Evolutionary conservation across 2,888 invertebrate genomes (phyloP).

Genomic region (Ernsta delagoae): DNA sequence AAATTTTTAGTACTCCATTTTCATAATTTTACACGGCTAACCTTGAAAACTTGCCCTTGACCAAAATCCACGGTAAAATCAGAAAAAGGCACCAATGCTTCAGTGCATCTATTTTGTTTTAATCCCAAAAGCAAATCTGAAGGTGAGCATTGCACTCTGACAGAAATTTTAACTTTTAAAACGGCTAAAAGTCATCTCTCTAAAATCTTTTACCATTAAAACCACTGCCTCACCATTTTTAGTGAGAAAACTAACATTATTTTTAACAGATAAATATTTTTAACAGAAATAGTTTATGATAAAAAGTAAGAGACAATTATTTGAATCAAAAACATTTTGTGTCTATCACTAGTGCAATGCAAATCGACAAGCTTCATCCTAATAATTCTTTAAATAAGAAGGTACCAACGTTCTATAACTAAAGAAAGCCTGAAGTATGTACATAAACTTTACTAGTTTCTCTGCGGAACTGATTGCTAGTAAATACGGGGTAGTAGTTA

Average conservation of each 20-base stretch:
- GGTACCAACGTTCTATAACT: not conserved
- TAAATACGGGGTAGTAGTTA: constrained; percentile 4
- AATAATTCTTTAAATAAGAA: too few species aligned
- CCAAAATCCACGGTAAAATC: not conserved
- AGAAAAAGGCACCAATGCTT: not conserved
- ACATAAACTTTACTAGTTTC: not conserved
- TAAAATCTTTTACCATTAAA: not conserved
- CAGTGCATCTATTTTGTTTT: not conserved
- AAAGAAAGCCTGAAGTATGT: not conserved
- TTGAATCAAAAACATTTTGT: too few species aligned
- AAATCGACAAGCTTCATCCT: too few species aligned
- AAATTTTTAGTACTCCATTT: too few species aligned
- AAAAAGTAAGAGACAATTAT: too few species aligned
- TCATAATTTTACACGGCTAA: too few species aligned
- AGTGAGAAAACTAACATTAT: too few species aligned
- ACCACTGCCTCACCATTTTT: not conserved
- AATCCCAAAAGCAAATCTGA: not conserved
- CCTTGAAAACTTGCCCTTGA: not conserved
- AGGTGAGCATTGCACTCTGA: constrained; percentile 3
- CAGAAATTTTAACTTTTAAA: not conserved
- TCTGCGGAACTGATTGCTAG: constrained; percentile 1
- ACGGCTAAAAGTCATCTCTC: not conserved
- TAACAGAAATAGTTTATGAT: too few species aligned
- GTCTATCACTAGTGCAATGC: too few species aligned
- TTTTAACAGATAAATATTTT: too few species aligned